A percentile compares a stretch with the other conserved stretches of the same genome.
Conservation (phyloP, 2,888 invertebrate genomes). For the Zonitis immaculata region DNA sequence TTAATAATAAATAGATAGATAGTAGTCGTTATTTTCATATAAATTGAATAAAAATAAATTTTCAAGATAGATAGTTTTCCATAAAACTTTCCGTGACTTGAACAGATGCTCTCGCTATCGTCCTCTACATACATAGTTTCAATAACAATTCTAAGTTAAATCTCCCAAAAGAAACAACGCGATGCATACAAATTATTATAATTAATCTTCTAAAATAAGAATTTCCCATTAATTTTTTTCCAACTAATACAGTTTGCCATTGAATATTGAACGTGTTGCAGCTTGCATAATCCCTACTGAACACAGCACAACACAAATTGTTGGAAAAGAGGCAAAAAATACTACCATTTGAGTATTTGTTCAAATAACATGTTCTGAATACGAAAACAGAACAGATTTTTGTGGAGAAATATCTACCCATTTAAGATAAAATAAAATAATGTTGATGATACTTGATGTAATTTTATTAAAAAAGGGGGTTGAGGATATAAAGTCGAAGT, state of each 20-base stretch:
- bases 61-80: constrained; percentile 19
- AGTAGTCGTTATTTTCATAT: too few relatives aligned
- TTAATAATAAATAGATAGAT: too few relatives aligned
- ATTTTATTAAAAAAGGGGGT: too few relatives aligned
- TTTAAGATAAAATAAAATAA: too few relatives aligned
- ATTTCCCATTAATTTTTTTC: constrained; percentile 10
- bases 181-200: constrained; percentile 18
- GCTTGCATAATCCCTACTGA: too few relatives aligned
- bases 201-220: constrained; percentile 16
- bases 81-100: constrained; percentile 22
- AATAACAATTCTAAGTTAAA: constrained; percentile 6
- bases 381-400: not conserved
- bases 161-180: constrained; percentile 5
- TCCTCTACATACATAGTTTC: too few relatives aligned
- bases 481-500: not conserved
- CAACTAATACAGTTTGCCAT: not conserved
- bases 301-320: too few relatives aligned
- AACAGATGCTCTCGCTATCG: constrained; percentile 22
- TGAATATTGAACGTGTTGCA: constrained; percentile 1
- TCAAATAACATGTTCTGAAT: not conserved
- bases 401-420: too few relatives aligned
- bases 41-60: too few relatives aligned
- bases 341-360: not conserved
- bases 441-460: too few relatives aligned
- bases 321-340: not conserved